Conservation (phyloP, 1,140 invertebrate genomes). For the Proales similis region DNA sequence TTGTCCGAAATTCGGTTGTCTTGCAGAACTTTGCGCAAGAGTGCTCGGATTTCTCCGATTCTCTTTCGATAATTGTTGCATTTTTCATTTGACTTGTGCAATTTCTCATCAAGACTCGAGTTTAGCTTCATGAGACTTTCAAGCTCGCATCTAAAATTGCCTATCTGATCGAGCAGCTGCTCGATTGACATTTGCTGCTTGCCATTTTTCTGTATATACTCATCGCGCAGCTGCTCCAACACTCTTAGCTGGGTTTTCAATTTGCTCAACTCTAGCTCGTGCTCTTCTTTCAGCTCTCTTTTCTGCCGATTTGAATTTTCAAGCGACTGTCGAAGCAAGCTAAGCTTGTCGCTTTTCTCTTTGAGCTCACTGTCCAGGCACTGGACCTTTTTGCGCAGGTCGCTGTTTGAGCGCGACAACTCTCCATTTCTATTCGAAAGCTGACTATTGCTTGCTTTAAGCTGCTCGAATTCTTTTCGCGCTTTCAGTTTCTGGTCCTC, state of each 20-base stretch:
- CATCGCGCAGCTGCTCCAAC: conserved; percentile 16
- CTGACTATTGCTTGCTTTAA: conserved; percentile 28
- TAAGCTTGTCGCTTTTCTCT: neutral
- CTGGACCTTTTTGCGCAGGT: conserved; percentile 29
- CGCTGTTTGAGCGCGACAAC: conserved; percentile 20
- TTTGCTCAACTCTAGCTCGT: neutral
- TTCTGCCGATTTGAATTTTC: conserved; percentile 16
- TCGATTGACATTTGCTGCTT: conserved; percentile 17
- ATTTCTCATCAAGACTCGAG: conserved; percentile 3
- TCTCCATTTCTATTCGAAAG: conserved; percentile 22
- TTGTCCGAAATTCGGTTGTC: too few species aligned
- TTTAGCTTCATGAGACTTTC: conserved; percentile 24
- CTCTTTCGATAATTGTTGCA: conserved; percentile 9
- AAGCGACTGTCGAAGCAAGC: neutral
- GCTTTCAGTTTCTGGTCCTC: conserved; percentile 15
- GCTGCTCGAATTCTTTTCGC: conserved; percentile 4
- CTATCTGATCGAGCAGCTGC: conserved; percentile 27
- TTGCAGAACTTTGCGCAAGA: too few species aligned
- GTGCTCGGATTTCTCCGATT: too few species aligned
- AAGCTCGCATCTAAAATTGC: conserved; percentile 21
- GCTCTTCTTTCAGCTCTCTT: conserved; percentile 35
- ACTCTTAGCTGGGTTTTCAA: conserved; percentile 10
- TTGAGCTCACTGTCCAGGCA: conserved; percentile 14
- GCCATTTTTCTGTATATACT: conserved; percentile 29
- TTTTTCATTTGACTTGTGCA: conserved; percentile 5